phyloP scores from a whole-genome alignment of 1,140 invertebrate genomes.

The Macrotrachela quadricornifera region DNA sequence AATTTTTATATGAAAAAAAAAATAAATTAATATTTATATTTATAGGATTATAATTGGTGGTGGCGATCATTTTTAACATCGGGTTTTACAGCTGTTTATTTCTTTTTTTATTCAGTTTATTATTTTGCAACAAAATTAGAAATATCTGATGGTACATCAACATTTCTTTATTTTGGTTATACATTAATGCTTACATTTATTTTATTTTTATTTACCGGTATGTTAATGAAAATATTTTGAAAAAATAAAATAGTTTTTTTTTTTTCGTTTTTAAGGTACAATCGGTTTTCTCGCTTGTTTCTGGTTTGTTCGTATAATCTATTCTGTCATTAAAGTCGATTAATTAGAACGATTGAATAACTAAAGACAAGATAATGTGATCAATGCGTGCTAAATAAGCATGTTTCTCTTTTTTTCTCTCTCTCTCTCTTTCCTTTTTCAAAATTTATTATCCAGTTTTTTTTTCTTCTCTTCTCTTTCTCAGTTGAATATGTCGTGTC shows the following conservation, averaged over 20 bases:
- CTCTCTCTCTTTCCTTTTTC: too few relatives aligned
- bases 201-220: constrained; percentile 87
- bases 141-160: constrained; percentile 72
- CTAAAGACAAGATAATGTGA: too few relatives aligned
- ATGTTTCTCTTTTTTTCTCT: too few relatives aligned
- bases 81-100: constrained; percentile 88
- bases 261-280: constrained; percentile 38
- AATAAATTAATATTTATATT: too few relatives aligned
- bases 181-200: constrained; percentile 92
- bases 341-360: constrained; percentile 20
- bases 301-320: constrained; percentile 95
- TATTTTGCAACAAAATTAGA: constrained; percentile 86
- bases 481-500: too few relatives aligned
- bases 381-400: too few relatives aligned
- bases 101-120: constrained; percentile 90
- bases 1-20: too few relatives aligned
- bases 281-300: constrained; percentile 97
- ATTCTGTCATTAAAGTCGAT: constrained; percentile 94
- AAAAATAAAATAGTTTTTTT: neutral
- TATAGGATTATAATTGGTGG: constrained; percentile 57
- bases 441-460: too few relatives aligned
- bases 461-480: too few relatives aligned
- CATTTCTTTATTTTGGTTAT: constrained; percentile 93
- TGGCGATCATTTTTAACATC: constrained; percentile 80
- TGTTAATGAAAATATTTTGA: constrained; percentile 12